A percentile compares a stretch with the other conserved stretches of the same genome.
phyloP scores from a whole-genome alignment of 2,113 vertebrate species.

The Malurus cyaneus region DNA sequence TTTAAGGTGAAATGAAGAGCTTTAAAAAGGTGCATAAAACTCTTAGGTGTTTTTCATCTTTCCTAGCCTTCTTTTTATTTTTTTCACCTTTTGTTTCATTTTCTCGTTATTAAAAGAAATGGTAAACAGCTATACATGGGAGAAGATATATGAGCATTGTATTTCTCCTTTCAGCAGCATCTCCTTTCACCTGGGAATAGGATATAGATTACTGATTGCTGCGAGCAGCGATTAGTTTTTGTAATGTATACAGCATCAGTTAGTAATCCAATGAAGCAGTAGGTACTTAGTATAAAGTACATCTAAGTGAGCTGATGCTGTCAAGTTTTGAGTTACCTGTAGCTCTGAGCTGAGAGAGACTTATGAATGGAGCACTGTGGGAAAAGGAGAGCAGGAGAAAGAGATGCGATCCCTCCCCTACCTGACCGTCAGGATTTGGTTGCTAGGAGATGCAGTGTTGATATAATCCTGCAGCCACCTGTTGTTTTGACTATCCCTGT shows the following conservation, averaged over 20 bases:
- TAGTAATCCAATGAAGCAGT: slow-evolving; percentile 39
- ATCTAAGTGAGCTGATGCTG: slow-evolving; percentile 17
- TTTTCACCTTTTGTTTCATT: neutral
- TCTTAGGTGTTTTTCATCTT: neutral
- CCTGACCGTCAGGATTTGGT: neutral
- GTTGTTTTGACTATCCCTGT: slow-evolving; percentile 38
- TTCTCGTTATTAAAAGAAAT: neutral
- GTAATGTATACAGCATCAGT: slow-evolving; percentile 38
- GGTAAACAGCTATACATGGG: neutral
- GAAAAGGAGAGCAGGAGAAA: neutral
- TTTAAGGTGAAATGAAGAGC: neutral
- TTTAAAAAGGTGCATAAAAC: neutral
- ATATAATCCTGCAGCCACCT: slow-evolving; percentile 49
- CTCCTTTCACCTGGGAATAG: slow-evolving; percentile 23
- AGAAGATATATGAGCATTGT: neutral
- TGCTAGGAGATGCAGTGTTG: neutral
- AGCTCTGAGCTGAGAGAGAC: slow-evolving; percentile 5
- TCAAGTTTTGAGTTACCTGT: slow-evolving; percentile 46
- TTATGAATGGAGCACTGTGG: slow-evolving; percentile 16
- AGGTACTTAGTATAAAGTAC: slow-evolving; percentile 30
- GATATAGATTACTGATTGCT: slow-evolving; percentile 41
- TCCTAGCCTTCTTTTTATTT: neutral
- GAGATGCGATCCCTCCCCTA: neutral
- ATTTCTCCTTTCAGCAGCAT: neutral
- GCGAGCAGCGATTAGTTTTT: slow-evolving; percentile 28